Evolutionary conservation across 2,113 vertebrate genomes (phyloP).

Genomic region (Centropus bengalensis): DNA sequence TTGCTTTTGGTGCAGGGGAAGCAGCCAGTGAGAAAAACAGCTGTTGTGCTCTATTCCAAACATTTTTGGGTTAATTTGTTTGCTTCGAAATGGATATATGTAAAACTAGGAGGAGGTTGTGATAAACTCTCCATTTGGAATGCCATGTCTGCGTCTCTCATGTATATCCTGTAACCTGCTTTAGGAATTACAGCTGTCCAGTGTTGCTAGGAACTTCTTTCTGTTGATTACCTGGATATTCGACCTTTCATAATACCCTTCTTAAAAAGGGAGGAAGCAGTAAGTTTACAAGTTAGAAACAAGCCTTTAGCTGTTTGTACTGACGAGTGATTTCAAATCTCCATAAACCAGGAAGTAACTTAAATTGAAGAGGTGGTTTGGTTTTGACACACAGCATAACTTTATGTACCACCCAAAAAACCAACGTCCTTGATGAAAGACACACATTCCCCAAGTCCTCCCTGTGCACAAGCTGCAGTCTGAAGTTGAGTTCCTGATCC

Average conservation of each 20-base stretch:
- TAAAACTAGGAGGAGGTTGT: not conserved
- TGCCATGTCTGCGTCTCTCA: not conserved
- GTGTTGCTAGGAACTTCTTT: not conserved
- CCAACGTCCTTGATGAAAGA: not conserved
- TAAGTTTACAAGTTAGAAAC: not conserved
- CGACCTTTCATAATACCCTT: not conserved
- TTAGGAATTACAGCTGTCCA: not conserved
- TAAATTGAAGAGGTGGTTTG: not conserved
- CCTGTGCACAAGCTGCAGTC: not conserved
- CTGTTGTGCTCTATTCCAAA: not conserved
- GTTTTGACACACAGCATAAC: not conserved
- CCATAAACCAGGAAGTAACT: not conserved
- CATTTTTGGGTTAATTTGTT: not conserved
- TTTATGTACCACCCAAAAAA: not conserved
- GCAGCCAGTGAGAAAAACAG: not conserved
- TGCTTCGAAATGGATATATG: not conserved
- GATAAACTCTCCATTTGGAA: not conserved
- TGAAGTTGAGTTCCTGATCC: not conserved
- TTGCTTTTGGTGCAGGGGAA: not conserved
- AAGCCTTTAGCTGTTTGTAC: not conserved
- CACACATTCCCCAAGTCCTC: rapidly evolving
- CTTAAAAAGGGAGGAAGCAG: not conserved
- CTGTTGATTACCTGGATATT: not conserved
- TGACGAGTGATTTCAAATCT: not conserved
- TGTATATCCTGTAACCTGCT: not conserved